Conservation (phyloP, 2,888 invertebrate genomes). For the Aricia artaxerxes region DNA sequence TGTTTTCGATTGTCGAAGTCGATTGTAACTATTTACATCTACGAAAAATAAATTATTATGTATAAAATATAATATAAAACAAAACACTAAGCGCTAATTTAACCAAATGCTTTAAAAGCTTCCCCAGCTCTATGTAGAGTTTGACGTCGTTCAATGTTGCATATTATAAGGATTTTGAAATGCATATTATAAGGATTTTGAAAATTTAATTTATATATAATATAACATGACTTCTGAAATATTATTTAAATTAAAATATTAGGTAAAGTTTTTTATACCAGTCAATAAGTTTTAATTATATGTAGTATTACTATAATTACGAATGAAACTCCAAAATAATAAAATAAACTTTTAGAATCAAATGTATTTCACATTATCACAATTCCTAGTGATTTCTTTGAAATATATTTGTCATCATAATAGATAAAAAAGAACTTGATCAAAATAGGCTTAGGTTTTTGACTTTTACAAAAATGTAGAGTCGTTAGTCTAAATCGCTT, state of each 20-base stretch:
- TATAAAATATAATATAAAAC: neutral
- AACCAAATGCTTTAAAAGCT: neutral
- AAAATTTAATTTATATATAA: neutral
- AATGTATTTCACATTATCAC: no score
- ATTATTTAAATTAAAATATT: neutral
- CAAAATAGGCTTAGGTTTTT: neutral
- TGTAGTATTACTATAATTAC: neutral
- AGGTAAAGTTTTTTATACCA: neutral
- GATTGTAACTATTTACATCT: neutral
- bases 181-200: neutral
- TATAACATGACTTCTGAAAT: neutral
- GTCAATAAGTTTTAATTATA: neutral
- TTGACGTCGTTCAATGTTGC: neutral
- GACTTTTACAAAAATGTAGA: neutral
- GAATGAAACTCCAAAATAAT: neutral
- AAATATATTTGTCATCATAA: neutral
- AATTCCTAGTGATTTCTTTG: neutral
- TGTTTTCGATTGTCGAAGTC: conserved; percentile 1
- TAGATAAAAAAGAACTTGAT: neutral
- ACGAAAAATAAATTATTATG: neutral
- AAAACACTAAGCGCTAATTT: neutral
- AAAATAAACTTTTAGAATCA: neutral
- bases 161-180: neutral
- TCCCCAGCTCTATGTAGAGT: neutral
- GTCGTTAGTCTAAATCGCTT: neutral